Evolutionary conservation across 37 sponge, comb jelly and placozoan species (phyloP).

Genomic region (Lycopodina hypogea): DNA sequence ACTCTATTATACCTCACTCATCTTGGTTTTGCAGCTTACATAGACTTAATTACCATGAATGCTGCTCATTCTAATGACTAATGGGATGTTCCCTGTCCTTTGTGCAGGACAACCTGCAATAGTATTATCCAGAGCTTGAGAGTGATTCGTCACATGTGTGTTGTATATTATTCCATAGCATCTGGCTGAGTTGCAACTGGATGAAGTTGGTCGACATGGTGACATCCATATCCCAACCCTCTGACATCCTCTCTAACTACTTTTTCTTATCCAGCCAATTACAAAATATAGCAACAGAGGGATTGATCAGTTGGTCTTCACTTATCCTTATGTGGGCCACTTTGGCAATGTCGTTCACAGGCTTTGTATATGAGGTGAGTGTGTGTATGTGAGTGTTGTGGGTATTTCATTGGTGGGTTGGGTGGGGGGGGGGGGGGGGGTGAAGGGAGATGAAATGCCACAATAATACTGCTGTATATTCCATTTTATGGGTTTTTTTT

Average conservation of each 20-base stretch:
- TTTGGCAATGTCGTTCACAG: not conserved
- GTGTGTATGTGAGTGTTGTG: too few species aligned
- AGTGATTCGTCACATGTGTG: too few species aligned
- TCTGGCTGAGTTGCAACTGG: slow-evolving; percentile 22
- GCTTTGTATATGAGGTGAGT: not conserved
- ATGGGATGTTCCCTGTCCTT: too few species aligned
- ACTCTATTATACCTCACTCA: too few species aligned
- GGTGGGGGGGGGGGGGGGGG: not conserved
- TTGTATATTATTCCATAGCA: not conserved
- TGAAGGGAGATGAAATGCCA: not conserved
- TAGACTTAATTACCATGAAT: too few species aligned
- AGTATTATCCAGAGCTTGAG: too few species aligned
- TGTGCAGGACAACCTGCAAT: too few species aligned
- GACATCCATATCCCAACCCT: not conserved
- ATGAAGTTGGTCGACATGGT: not conserved
- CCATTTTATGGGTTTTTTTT: too few species aligned
- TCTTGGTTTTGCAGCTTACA: too few species aligned
- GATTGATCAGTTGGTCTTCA: not conserved
- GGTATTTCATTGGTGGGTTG: not conserved
- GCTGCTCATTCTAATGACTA: too few species aligned
- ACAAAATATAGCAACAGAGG: not conserved
- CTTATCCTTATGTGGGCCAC: not conserved
- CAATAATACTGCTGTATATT: too few species aligned
- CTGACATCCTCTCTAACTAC: slow-evolving; percentile 1
- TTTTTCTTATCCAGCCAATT: slow-evolving; percentile 1